Percentiles rank a stretch among this genome's conserved stretches.
These are phyloP conservation scores for Noturus placidus DNA, from an alignment of 2,113 vertebrate species.

Conservation along the genomic window DNA sequence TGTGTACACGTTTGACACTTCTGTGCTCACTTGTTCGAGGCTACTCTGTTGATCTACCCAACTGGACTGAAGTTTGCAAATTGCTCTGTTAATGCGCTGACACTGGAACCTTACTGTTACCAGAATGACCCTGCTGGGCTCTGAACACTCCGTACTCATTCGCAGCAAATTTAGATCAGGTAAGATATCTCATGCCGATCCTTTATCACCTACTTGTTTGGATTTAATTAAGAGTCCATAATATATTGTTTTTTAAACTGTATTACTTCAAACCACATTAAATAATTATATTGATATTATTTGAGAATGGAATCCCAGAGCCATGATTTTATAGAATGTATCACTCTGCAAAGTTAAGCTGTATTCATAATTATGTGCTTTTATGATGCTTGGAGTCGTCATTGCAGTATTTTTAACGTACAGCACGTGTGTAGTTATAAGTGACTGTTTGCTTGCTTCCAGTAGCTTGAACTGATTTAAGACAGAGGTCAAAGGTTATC, in stretches of 20 bases:
- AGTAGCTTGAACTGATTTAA: constrained; percentile 12
- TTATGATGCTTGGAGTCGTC: background rate
- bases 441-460: background rate
- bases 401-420: background rate
- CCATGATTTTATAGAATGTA: background rate
- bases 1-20: constrained; percentile 20
- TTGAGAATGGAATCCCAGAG: background rate
- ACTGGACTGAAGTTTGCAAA: constrained; percentile 65
- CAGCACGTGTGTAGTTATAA: background rate
- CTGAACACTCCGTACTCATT: constrained; percentile 96
- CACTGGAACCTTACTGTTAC: constrained; percentile 76
- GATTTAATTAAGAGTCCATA: background rate
- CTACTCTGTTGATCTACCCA: background rate
- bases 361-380: background rate
- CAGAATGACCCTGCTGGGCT: constrained; percentile 97
- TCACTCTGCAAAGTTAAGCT: background rate
- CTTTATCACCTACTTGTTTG: background rate
- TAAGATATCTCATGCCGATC: constrained; percentile 69
- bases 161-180: constrained; percentile 99
- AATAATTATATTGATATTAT: background rate
- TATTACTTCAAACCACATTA: background rate
- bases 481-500: constrained; percentile 50
- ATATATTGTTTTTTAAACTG: background rate
- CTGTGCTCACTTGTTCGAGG: background rate
- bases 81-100: constrained; percentile 48